phyloP scores from a whole-genome alignment of 2,113 vertebrate species.

The Neolamprologus sp. region DNA sequence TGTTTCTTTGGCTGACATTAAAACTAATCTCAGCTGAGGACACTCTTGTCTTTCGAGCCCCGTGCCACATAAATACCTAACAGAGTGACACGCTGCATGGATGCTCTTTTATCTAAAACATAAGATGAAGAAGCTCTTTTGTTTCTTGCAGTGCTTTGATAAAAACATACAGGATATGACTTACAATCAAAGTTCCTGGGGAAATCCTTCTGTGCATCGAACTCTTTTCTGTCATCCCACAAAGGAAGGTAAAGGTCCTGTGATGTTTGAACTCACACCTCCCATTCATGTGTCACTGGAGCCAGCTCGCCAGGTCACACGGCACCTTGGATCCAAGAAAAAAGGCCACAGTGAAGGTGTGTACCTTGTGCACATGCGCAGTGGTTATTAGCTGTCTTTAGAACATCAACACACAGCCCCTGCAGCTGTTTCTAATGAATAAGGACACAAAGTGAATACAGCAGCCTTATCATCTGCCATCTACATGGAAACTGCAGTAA shows the following conservation, averaged over 20 bases:
- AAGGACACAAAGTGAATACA: slow-evolving; percentile 31
- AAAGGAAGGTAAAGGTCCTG: background rate
- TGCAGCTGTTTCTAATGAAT: slow-evolving; percentile 17
- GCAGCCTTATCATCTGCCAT: slow-evolving; percentile 22
- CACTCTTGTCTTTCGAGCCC: background rate
- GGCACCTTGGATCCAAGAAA: slow-evolving; percentile 13
- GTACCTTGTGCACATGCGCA: background rate
- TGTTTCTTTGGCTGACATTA: background rate
- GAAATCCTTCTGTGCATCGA: background rate
- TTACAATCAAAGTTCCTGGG: background rate
- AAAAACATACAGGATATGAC: background rate
- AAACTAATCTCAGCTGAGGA: background rate
- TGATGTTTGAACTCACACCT: background rate
- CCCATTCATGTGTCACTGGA: background rate
- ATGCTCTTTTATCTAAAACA: background rate
- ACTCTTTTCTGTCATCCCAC: background rate
- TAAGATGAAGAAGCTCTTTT: background rate
- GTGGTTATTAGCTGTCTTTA: background rate
- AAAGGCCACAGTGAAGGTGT: slow-evolving; percentile 9
- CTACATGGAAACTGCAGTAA: background rate
- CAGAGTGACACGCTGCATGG: background rate
- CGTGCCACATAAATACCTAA: background rate
- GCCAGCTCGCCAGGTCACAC: slow-evolving; percentile 29
- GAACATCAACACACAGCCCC: background rate
- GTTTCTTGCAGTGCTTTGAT: background rate